A percentile compares a stretch with the other conserved stretches of the same genome.
Conservation (phyloP, 2,113 vertebrate species). For the Erythrolamprus reginae region DNA sequence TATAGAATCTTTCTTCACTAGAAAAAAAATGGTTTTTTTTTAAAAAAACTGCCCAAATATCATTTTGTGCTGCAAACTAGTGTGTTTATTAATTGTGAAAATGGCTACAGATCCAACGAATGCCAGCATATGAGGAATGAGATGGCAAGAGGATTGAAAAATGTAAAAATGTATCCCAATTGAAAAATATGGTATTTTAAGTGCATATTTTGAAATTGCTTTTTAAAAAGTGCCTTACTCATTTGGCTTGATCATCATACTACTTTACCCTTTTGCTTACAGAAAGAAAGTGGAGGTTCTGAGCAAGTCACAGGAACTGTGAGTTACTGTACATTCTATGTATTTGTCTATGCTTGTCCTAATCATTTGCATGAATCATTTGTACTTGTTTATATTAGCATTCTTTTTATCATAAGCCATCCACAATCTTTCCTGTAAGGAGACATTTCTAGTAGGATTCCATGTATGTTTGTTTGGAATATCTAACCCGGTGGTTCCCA, state of each 20-base stretch:
- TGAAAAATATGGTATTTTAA: background rate
- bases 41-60: background rate
- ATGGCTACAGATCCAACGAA: background rate
- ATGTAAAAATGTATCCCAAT: background rate
- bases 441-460: background rate
- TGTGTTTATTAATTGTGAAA: background rate
- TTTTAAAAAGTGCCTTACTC: background rate
- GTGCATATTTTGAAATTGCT: background rate
- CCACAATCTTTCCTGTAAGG: background rate
- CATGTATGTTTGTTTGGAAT: background rate
- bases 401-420: background rate
- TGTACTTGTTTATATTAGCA: background rate
- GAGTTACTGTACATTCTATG: background rate
- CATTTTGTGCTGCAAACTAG: background rate
- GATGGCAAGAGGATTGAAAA: background rate
- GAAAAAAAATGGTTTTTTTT: background rate
- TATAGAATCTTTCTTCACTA: background rate
- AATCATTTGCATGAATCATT: constrained; percentile 2
- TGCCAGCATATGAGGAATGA: background rate
- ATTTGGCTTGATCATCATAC: background rate
- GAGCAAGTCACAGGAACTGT: background rate
- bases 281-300: background rate
- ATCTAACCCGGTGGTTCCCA: background rate
- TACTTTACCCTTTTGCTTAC: background rate
- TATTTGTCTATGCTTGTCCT: background rate